phyloP scores from a whole-genome alignment of 2,113 vertebrate species.

The Scomber scombrus region DNA sequence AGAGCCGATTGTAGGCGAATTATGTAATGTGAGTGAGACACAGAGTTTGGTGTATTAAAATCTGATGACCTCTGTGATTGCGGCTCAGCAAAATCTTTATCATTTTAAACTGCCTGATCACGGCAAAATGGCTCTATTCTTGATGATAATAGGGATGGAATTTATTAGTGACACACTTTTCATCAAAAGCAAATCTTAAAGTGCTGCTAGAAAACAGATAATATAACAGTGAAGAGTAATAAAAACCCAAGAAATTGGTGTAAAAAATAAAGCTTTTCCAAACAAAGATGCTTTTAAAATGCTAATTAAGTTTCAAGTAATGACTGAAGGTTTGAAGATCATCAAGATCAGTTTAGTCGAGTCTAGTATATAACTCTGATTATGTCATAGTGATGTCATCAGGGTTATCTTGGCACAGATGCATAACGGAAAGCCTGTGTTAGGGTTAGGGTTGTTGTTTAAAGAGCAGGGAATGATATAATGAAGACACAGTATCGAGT shows the following conservation, averaged over 20 bases:
- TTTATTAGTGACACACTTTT: background rate
- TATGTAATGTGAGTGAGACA: background rate
- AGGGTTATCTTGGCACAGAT: no score
- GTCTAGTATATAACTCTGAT: no score
- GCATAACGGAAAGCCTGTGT: no score
- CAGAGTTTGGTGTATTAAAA: constrained; percentile 9
- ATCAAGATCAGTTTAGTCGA: no score
- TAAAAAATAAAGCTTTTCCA: background rate
- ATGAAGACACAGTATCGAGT: no score
- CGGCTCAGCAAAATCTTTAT: constrained; percentile 25
- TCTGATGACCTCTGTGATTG: constrained; percentile 19
- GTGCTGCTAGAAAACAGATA: constrained; percentile 21
- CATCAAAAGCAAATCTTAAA: constrained; percentile 11
- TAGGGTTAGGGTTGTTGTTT: no score
- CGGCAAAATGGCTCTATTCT: background rate
- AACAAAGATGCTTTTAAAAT: constrained; percentile 1
- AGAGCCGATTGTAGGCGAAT: background rate
- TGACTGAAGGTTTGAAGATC: background rate
- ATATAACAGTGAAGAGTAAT: constrained; percentile 1
- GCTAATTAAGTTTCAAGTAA: background rate
- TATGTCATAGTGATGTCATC: no score
- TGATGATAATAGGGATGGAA: background rate
- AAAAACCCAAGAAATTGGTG: constrained; percentile 2
- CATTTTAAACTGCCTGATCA: constrained; percentile 7
- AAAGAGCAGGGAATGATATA: no score